Percentiles rank a stretch among this genome's conserved stretches.
Conservation (phyloP, 2,797 vertebrate species). For the Taeniopygia guttata region DNA sequence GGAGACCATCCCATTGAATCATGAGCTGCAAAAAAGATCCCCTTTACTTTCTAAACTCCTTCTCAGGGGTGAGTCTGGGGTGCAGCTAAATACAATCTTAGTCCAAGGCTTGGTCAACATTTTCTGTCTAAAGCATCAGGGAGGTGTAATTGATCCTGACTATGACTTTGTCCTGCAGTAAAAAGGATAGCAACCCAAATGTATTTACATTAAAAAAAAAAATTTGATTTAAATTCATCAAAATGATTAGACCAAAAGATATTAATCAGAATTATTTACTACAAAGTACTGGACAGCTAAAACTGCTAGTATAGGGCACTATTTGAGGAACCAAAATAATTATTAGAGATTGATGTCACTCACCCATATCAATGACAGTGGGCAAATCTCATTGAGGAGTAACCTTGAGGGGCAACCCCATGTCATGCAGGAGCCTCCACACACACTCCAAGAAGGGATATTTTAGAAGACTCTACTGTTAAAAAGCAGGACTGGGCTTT, state of each 20-base stretch:
- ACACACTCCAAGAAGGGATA: not conserved
- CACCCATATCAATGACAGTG: accelerated
- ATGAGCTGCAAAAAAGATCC: not conserved
- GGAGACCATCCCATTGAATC: not conserved
- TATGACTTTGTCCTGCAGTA: not conserved
- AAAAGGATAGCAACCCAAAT: not conserved
- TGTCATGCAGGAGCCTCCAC: not conserved
- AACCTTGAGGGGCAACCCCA: not conserved
- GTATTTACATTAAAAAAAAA: not conserved
- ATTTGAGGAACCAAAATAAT: not conserved
- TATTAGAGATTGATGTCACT: not conserved
- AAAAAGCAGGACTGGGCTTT: not conserved
- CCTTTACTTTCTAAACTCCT: not conserved
- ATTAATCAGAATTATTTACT: not conserved
- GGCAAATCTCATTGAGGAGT: not conserved
- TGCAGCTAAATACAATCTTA: not conserved
- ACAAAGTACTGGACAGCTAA: not conserved
- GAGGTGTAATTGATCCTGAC: not conserved
- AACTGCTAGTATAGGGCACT: not conserved
- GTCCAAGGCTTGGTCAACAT: not conserved
- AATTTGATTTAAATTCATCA: not conserved
- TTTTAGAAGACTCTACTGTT: not conserved
- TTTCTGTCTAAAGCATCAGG: not conserved
- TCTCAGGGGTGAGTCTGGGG: not conserved
- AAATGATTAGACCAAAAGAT: not conserved